Conservation (phyloP, 2,888 invertebrate genomes). For the Scaptomyza tumidula region DNA sequence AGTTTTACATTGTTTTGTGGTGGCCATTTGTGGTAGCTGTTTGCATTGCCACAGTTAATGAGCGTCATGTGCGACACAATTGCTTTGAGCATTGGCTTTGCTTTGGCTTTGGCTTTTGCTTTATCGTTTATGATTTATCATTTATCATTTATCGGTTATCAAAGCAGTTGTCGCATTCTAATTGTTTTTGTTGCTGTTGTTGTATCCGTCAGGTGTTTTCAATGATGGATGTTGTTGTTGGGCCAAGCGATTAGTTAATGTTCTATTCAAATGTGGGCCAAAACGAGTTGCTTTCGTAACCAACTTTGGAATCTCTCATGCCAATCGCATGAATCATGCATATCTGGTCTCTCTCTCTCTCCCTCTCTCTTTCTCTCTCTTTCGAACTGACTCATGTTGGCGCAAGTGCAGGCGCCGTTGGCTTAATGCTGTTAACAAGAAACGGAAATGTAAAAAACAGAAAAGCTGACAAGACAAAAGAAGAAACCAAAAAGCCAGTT, state of each 20-base stretch:
- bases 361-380: slow-evolving; percentile 7
- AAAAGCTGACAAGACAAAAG: neutral
- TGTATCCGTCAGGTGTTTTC: slow-evolving; percentile 29
- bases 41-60: slow-evolving; percentile 29
- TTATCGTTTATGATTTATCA: slow-evolving; percentile 42
- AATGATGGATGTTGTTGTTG: slow-evolving; percentile 68
- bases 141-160: slow-evolving; percentile 27
- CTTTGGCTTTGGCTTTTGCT: slow-evolving; percentile 34
- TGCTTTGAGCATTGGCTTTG: slow-evolving; percentile 22
- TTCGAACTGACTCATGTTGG: slow-evolving; percentile 24
- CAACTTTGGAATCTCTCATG: slow-evolving; percentile 26
- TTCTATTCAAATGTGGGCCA: slow-evolving; percentile 33
- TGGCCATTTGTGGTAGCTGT: neutral
- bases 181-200: no score
- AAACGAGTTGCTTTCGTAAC: slow-evolving; percentile 6
- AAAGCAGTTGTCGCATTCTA: neutral
- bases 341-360: slow-evolving; percentile 59
- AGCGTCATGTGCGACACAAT: slow-evolving; percentile 45
- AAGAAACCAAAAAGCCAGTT: slow-evolving; percentile 5
- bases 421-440: slow-evolving; percentile 51
- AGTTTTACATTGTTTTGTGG: neutral
- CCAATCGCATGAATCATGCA: slow-evolving; percentile 69
- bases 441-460: slow-evolving; percentile 48
- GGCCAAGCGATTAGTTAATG: slow-evolving; percentile 59
- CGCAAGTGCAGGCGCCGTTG: slow-evolving; percentile 47